Evolutionary conservation across 2,888 invertebrate species (phyloP), one percentile per base, ranked within the genome.

Genomic region (Megaustenia siamemsis): DNA sequence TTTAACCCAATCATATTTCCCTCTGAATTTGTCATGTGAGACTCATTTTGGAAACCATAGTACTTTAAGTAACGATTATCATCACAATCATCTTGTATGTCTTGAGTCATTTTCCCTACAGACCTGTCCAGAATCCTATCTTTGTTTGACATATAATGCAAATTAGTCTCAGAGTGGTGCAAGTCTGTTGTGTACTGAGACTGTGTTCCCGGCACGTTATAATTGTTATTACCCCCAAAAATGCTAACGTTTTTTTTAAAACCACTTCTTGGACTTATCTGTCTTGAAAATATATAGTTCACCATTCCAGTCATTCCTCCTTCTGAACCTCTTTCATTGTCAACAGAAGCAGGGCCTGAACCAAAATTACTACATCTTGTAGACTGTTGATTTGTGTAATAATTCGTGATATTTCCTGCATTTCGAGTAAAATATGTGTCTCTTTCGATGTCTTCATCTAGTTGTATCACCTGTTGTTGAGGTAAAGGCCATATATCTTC

Each of bases 401-500:
- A 77, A 32, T 56, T 63, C 38, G 35, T 56, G n/a, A 8, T 56
- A 40, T 28, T 77, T 32, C 35, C 60, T 21, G 32, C 18, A 60
- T 21, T 56, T 6, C 68, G 68, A 35, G 68, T 68, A 38, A 45
- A 79, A 68, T 79, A 79, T 45, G 79, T 79, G 45, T 79, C 66
- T 12, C 66, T 66, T 18, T 15, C 21, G 24, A 15, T 15, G 18
- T 75, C 28, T 69, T 69, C 18, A 10, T 69, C 28, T 24, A 28
- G 24, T 35, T 77, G 77, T 18, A 8, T 28, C 24, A 4, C n/a
- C 12, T 40, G 63, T 10, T 75, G 60, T 28, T 10, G 2, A 5
- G 77, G 77, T n/a, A 43, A 8, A 38, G 71, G 81, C 81, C 81
- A 81, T 56, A 71, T 56, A 3, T 60, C 81, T 56, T 81, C 81